Evolutionary conservation across 1,140 invertebrate genomes (phyloP), one percentile per base, ranked within the genome.

Genomic region (Drosophila saltans): DNA sequence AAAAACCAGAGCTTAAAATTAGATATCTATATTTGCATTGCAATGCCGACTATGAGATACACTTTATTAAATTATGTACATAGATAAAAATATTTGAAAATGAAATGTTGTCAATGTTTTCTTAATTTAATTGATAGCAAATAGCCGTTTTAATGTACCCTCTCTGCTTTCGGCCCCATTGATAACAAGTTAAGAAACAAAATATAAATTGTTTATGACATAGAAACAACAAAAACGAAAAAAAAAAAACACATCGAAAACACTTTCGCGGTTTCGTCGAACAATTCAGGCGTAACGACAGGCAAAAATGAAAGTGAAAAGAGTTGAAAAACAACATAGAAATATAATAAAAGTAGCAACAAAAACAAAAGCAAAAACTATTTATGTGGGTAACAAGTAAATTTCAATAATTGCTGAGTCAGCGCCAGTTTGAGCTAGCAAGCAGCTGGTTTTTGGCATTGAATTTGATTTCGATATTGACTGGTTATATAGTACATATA

Each of bases 291-390:
- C 84, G 77, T 75, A 69, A 45, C 52, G 33, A 69, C 72, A 59
- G 59, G 16, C 66, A 41, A 52, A 36, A 86, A 88, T 39, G 83
- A 86, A 88, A 86, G 83, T 86, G 83, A 86, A 86, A 86, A 74
- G 40, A 77, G 76, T 74, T 77, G 60, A 74, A 79, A 75, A 70
- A 57, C 81, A 56, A 64, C 83, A 82, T 71, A 79, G 79, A 76
- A 58, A 79, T 64, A 45, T 9, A 24, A 52, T 16, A 16, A 16
- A 16, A 16, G 16, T 16, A 16, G 7, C 7, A 48, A 52, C 26
- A 26, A 43, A 43, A 43, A 26, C 6, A 36, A 7, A 1, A 36
- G 6, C 6, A 52, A 24, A 26, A 52, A 52, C 21, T 52, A 39
- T 61, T 16, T 56, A 36, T 68, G 55, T 73, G 8, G 48, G 41